Conservation (phyloP, 2,113 vertebrate species). For the Triplophysa rosa region DNA sequence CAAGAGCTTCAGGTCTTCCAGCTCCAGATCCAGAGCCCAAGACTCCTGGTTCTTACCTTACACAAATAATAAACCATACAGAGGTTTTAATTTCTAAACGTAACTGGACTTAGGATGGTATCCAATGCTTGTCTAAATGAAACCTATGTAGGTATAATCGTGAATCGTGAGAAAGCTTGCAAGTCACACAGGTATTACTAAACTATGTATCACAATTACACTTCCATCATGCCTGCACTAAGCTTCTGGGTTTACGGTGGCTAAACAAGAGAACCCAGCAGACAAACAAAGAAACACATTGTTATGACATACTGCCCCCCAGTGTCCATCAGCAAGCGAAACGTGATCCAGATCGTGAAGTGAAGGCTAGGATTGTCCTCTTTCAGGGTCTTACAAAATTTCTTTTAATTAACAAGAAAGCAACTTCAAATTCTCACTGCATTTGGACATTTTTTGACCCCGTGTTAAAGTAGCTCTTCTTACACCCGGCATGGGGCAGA, state of each 20-base stretch:
- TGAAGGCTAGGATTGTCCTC: constrained; percentile 21
- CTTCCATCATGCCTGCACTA: constrained; percentile 26
- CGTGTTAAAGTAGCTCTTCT: neutral
- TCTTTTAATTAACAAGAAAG: constrained; percentile 11
- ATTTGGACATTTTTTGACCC: neutral
- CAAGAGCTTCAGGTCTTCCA: constrained; percentile 79
- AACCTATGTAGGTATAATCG: neutral
- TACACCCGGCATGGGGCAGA: neutral
- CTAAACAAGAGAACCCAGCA: constrained; percentile 13
- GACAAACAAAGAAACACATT: constrained; percentile 22
- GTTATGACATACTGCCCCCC: constrained; percentile 68
- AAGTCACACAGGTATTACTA: neutral
- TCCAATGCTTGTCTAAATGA: neutral
- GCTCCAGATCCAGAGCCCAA: constrained; percentile 78
- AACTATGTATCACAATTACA: neutral
- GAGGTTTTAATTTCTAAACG: neutral
- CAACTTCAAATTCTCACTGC: neutral
- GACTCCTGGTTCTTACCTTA: constrained; percentile 79
- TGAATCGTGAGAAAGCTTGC: neutral
- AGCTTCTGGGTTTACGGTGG: neutral
- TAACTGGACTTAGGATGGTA: neutral
- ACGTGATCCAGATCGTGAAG: neutral
- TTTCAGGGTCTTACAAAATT: neutral
- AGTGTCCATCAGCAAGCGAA: constrained; percentile 52
- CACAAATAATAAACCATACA: constrained; percentile 1